These are phyloP conservation scores for Cynaeus angustus DNA, from an alignment of 2,888 invertebrate genomes.

Conservation along the genomic window DNA sequence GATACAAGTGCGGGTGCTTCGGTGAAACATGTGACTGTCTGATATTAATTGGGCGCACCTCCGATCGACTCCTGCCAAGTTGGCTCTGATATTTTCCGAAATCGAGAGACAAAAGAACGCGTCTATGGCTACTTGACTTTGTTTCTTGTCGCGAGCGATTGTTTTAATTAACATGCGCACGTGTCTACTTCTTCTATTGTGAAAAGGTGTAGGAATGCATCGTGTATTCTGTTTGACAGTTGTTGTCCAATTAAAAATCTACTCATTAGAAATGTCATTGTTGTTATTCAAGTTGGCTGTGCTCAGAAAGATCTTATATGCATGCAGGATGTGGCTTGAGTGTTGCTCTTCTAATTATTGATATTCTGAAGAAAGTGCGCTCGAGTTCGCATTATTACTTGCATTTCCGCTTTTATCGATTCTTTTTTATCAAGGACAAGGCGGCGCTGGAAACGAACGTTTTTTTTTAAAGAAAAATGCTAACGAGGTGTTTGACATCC, in stretches of 20 bases:
- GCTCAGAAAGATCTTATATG: slow-evolving; percentile 37
- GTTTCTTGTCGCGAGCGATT: no score
- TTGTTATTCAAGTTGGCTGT: slow-evolving; percentile 27
- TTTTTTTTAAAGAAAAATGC: no score
- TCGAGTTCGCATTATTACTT: slow-evolving; percentile 17
- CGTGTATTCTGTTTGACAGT: slow-evolving; percentile 64
- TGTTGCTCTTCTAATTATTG: slow-evolving; percentile 46
- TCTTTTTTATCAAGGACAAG: slow-evolving; percentile 6
- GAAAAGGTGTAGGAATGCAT: slow-evolving; percentile 26
- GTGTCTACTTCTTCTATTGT: slow-evolving; percentile 4
- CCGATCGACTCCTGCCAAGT: slow-evolving; percentile 60
- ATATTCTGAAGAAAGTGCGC: slow-evolving; percentile 34
- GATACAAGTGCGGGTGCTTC: slow-evolving; percentile 56
- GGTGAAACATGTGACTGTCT: slow-evolving; percentile 56
- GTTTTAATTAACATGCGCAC: slow-evolving; percentile 31
- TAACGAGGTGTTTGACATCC: no score
- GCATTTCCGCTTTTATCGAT: slow-evolving; percentile 16
- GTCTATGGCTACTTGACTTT: slow-evolving; percentile 6
- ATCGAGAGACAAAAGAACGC: slow-evolving; percentile 30
- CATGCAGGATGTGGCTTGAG: slow-evolving; percentile 30
- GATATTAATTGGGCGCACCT: slow-evolving; percentile 61
- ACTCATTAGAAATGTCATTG: slow-evolving; percentile 61
- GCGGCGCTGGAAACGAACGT: neutral
- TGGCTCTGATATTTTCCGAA: slow-evolving; percentile 47
- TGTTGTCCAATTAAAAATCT: slow-evolving; percentile 66